Conservation (phyloP, 2,888 invertebrate genomes). For the Vanessa cardui region DNA sequence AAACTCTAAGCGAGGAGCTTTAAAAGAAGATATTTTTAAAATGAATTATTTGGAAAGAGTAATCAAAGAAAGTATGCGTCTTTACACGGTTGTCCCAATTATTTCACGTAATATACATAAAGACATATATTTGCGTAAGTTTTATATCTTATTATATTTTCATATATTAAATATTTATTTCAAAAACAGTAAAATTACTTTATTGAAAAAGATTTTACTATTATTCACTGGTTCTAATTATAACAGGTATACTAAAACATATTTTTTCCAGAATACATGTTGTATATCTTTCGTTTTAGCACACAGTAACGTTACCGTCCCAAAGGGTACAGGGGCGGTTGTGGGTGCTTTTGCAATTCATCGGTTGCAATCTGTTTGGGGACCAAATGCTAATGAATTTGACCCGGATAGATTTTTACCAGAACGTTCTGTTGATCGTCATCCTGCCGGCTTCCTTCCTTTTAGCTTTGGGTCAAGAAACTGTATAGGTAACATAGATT, state of each 20-base stretch:
- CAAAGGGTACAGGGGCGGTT: constrained; percentile 71
- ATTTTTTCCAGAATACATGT: no score
- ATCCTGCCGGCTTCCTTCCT: constrained; percentile 74
- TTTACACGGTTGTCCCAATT: constrained; percentile 82
- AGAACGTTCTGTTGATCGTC: constrained; percentile 68
- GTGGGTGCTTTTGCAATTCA: constrained; percentile 76
- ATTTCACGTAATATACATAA: constrained; percentile 75
- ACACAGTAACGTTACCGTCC: constrained; percentile 64
- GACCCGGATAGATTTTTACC: constrained; percentile 84
- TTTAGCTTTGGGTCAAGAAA: constrained; percentile 78
- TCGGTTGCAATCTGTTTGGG: constrained; percentile 77
- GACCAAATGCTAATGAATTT: constrained; percentile 80
- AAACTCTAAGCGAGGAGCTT: constrained; percentile 63
- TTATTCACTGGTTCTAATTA: no score
- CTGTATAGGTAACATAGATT: constrained; percentile 60
- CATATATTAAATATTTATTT: background rate
- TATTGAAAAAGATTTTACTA: no score
- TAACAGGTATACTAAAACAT: no score
- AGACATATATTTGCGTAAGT: constrained; percentile 78
- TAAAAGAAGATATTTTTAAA: constrained; percentile 74
- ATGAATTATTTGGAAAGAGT: constrained; percentile 83
- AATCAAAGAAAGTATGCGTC: constrained; percentile 83
- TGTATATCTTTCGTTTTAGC: constrained; percentile 51
- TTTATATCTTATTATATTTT: background rate
- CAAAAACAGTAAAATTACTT: background rate